Base-by-base conservation (phyloP, 2,113 vertebrate species). In the Myiozetetes cayanensis region DNA sequence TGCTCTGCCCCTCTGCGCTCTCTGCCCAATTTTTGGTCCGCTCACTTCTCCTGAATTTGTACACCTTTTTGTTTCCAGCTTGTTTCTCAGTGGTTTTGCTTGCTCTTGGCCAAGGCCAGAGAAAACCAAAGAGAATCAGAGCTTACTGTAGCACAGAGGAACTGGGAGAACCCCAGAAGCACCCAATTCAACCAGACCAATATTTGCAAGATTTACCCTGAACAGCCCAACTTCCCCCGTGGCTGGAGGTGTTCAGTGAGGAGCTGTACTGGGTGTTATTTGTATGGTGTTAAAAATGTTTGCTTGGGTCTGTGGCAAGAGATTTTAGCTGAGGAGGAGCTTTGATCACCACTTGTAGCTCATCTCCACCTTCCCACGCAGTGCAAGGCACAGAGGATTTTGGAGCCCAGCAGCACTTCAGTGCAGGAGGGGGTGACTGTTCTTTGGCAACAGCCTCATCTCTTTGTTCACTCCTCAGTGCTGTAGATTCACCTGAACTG, bases 1-100 rank as follows among this genome's bases (percentile, higher is more conserved):
- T 2, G 0, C 28, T 70, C 49, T 65, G 9, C 19, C 31, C 2
- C 33, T 4, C 28, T 4, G 0, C 1, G 2, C 27, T 49, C 33
- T 76, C 63, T 39, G 10, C 49, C 12, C 27, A 20, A 14, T 46
- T 87, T 87, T 47, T 70, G 58, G n/a, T 82, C 47, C 12, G 8
- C 17, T 28, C 1, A 0, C 13, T 85, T 5, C 43, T 85, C 19
- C 58, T 59, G 5, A 3, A 12, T 53, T 66, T 6, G 4, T 12
- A 15, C 1, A 1, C 33, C 6, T 49, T 73, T 76, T 59, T 27
- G 14, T 78, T 89, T 75, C 44, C 62, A 77, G 0, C 0, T 0
- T 55, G 35, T 30, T 4, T 88, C 85, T 67, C 28, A 4, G 0
- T 41, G 24, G 8, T 50, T 18, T 56, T 72, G 14, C 18, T 90